Evolutionary conservation across 2,113 vertebrate genomes (phyloP).

Genomic region (Boleophthalmus pectinirostris): DNA sequence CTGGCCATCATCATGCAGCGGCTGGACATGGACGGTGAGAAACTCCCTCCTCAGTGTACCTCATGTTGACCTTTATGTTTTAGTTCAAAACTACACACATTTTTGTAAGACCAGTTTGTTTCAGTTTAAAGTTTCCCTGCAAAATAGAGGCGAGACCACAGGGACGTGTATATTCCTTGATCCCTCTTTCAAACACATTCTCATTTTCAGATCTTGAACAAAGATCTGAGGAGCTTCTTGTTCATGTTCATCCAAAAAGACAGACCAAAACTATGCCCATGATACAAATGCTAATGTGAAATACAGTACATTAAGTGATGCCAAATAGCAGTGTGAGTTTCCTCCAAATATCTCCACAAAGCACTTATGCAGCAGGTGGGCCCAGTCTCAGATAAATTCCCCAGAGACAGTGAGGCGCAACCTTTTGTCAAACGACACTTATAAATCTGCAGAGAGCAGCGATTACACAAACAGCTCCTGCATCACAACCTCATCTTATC

Average conservation of each 20-base stretch:
- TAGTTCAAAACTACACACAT: too few species aligned
- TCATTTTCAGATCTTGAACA: background rate
- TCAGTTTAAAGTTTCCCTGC: too few species aligned
- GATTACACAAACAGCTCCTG: constrained; percentile 31
- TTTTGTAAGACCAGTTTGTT: too few species aligned
- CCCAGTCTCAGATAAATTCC: constrained; percentile 38
- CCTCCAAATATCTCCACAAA: constrained; percentile 5
- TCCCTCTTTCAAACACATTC: background rate
- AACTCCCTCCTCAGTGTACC: constrained; percentile 44
- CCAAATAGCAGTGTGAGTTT: constrained; percentile 17
- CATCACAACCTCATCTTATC: constrained; percentile 48
- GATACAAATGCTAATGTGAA: constrained; percentile 23
- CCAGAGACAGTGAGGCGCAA: constrained; percentile 22
- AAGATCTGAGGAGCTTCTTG: background rate
- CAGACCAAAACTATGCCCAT: background rate
- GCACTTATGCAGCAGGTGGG: constrained; percentile 37
- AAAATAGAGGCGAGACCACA: too few species aligned
- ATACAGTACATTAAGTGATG: constrained; percentile 8
- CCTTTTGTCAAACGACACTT: constrained; percentile 37
- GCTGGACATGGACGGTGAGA: constrained; percentile 96
- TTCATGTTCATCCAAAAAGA: constrained; percentile 4
- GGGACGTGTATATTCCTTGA: background rate
- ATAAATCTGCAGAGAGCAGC: constrained; percentile 34
- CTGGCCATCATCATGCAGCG: constrained; percentile 99
- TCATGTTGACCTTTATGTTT: too few species aligned